Evolutionary conservation across 2,888 invertebrate genomes (phyloP).

Genomic region (Mesorhabditis spiculigera): DNA sequence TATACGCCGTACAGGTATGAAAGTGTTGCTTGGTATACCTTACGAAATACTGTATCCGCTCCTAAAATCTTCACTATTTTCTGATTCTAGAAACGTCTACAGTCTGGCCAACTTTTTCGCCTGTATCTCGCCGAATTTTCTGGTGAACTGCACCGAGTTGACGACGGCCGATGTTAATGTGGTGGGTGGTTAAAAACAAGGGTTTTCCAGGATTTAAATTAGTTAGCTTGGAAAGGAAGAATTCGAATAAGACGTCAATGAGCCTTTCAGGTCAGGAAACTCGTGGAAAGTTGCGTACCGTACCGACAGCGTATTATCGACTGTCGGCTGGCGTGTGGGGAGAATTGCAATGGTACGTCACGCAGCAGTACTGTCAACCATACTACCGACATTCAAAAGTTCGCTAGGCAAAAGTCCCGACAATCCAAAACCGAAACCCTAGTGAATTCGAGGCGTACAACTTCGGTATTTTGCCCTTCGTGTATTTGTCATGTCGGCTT

Average conservation of each 20-base stretch:
- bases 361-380: no score
- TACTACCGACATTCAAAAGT: no score
- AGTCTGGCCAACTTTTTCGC: constrained; percentile 48
- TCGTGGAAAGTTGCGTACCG: constrained; percentile 35
- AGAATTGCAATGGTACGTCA: constrained; percentile 16
- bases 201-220: neutral
- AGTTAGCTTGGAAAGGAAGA: constrained; percentile 11
- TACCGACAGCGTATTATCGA: constrained; percentile 36
- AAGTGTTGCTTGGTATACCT: neutral
- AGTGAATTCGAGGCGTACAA: no score
- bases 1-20: constrained; percentile 28
- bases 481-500: no score
- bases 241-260: constrained; percentile 23
- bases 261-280: constrained; percentile 17
- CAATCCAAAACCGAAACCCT: no score
- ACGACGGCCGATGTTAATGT: constrained; percentile 17
- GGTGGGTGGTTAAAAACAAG: neutral
- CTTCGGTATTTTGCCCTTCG: no score
- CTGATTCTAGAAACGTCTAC: constrained; percentile 35
- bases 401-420: no score
- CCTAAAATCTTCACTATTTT: no score
- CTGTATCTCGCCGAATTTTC: constrained; percentile 45
- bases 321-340: constrained; percentile 31
- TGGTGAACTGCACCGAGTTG: constrained; percentile 47
- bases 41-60: no score